These are phyloP conservation scores for Subacronicta megacephala DNA, from an alignment of 2,888 invertebrate genomes.

Conservation along the genomic window DNA sequence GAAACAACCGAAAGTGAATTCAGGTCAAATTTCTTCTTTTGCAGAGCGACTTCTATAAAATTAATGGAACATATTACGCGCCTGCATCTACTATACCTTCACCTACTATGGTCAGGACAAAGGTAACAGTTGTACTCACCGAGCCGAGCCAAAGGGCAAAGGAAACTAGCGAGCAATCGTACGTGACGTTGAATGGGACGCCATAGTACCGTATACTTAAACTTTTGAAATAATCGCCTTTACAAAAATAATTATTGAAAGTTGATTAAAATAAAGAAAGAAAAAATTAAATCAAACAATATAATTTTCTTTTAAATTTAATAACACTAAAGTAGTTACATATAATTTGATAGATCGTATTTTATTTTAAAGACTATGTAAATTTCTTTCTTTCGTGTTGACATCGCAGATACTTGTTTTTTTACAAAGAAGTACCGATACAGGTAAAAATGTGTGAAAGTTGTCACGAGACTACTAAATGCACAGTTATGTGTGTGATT, in stretches of 20 bases:
- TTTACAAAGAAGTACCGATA: no score
- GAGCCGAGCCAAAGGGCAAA: constrained; percentile 50
- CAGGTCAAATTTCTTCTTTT: constrained; percentile 78
- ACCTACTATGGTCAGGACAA: constrained; percentile 77
- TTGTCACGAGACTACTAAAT: background rate
- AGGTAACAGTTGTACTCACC: constrained; percentile 76
- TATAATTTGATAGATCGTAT: no score
- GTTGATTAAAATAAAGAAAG: no score
- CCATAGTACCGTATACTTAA: constrained; percentile 4
- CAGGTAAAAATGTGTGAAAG: background rate
- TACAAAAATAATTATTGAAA: no score
- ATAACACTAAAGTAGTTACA: no score
- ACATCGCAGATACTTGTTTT: no score
- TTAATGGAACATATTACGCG: constrained; percentile 84
- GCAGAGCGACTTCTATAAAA: constrained; percentile 89
- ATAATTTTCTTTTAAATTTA: no score
- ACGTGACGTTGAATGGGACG: constrained; percentile 17
- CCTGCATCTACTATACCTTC: constrained; percentile 79
- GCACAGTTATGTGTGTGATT: background rate
- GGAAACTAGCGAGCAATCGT: constrained; percentile 22
- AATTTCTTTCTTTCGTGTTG: no score
- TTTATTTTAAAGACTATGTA: no score
- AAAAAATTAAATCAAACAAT: no score
- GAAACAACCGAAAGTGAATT: constrained; percentile 49
- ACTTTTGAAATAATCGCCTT: background rate